Evolutionary conservation across 2,888 invertebrate species (phyloP), one percentile per base, ranked within the genome.

Genomic region (Timema cristinae): DNA sequence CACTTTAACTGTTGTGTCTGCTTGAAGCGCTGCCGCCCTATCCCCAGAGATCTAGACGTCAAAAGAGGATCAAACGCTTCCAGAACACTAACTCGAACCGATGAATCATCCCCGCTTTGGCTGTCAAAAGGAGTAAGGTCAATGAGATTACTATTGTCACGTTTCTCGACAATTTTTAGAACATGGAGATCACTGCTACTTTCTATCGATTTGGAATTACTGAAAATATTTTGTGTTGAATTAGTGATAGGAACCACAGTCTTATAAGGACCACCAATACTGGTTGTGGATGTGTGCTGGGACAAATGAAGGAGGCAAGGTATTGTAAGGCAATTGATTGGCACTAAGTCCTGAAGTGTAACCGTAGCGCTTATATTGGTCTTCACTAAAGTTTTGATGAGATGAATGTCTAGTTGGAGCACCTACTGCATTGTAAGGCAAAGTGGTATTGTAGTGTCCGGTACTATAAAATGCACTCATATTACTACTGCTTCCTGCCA

Each of bases 11-110:
- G 11, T 7, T 16, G 32, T 50, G 7, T 52, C 52, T 13, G 48
- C 50, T 49, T 67, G 32, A 47, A 9, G 61, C 15, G 32, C 15
- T 32, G 66, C 13, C 48, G 51, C 50, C 47, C 15, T 47, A 2
- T 52, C 50, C 48, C 32, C 59, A 15, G 16, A 54, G 9, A 15
- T 11, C 32, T 48, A 54, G 52, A 13, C 9, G 47, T 84, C 79
- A 92, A 85, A 80, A 95, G 85, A 67, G 95, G 95, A 87, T 95
- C 95, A 82, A 95, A 95, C 75, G 93, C 93, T 82, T 94, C 93
- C 79, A 95, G 83, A 78, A 95, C 90, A 84, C 92, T 92, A 70
- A 86, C 87, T 75, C 87, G 79, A 76, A 71, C 78, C 77, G 70
- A 69, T 50, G 66, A 61, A 59, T 50, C 67, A 16, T 68, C 52